Evolutionary conservation across 2,797 vertebrate genomes (phyloP).

Genomic region (Dromococcyx pavoninus): DNA sequence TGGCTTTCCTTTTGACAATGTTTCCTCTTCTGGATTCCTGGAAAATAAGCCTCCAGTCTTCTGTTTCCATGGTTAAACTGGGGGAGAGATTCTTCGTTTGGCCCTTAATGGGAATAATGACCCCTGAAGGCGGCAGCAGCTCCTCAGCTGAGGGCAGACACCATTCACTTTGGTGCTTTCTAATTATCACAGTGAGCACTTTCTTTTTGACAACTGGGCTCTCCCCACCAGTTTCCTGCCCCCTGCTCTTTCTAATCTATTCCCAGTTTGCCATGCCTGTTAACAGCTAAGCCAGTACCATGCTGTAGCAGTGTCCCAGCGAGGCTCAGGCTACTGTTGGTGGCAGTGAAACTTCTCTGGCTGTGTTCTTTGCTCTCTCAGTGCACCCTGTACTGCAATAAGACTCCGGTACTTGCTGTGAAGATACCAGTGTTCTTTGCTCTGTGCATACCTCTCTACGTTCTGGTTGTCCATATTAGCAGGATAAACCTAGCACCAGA

Average conservation of each 20-base stretch:
- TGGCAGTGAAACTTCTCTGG: not conserved
- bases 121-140: not conserved
- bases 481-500: conserved; percentile 13
- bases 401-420: not conserved
- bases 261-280: not conserved
- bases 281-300: not conserved
- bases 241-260: not conserved
- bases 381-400: not conserved
- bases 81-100: not conserved
- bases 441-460: not conserved
- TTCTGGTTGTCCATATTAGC: not conserved
- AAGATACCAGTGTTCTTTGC: not conserved
- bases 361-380: not conserved
- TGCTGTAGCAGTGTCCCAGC: not conserved
- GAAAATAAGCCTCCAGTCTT: not conserved
- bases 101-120: not conserved
- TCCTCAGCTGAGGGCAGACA: not conserved
- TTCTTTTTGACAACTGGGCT: not conserved
- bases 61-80: not conserved
- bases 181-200: not conserved
- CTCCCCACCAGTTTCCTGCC: no score
- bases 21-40: not conserved
- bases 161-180: not conserved
- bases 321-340: not conserved
- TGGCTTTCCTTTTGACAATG: not conserved